These are phyloP conservation scores for Oryzias curvinotus DNA, from an alignment of 2,113 vertebrate species.

Conservation along the genomic window DNA sequence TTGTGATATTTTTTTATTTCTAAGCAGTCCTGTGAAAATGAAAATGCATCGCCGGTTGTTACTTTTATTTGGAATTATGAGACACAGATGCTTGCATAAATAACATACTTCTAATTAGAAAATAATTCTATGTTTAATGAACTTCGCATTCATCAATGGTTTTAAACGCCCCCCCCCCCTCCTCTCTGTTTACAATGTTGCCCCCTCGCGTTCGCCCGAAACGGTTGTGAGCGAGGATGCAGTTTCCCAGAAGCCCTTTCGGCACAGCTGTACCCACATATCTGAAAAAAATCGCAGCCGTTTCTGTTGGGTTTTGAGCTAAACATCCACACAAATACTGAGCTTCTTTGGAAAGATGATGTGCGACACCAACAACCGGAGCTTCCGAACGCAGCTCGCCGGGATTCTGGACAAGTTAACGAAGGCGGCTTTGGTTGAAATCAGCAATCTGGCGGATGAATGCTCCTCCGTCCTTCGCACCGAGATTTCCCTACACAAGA, in stretches of 20 bases:
- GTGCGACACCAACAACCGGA: conserved; percentile 63
- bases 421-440: conserved; percentile 72
- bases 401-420: conserved; percentile 74
- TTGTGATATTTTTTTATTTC: too few relatives aligned
- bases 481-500: conserved; percentile 76
- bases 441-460: conserved; percentile 75
- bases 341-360: conserved; percentile 50
- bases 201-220: conserved; percentile 5
- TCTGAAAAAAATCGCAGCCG: conserved; percentile 18
- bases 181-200: not conserved
- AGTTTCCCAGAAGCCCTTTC: conserved; percentile 66
- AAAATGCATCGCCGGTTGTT: too few relatives aligned
- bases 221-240: not conserved
- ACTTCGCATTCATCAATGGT: too few relatives aligned
- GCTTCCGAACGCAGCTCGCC: conserved; percentile 73
- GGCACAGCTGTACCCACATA: conserved; percentile 17
- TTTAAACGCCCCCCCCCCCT: too few relatives aligned
- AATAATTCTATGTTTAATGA: too few relatives aligned
- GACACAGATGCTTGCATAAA: too few relatives aligned
- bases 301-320: conserved; percentile 7
- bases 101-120: too few relatives aligned
- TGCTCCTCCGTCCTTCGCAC: conserved; percentile 71
- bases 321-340: not conserved
- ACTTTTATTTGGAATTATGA: too few relatives aligned
- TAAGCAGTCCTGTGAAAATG: too few relatives aligned